These are phyloP conservation scores for Rhagoletis pomonella DNA, from an alignment of 1,140 invertebrate genomes.

Conservation along the genomic window DNA sequence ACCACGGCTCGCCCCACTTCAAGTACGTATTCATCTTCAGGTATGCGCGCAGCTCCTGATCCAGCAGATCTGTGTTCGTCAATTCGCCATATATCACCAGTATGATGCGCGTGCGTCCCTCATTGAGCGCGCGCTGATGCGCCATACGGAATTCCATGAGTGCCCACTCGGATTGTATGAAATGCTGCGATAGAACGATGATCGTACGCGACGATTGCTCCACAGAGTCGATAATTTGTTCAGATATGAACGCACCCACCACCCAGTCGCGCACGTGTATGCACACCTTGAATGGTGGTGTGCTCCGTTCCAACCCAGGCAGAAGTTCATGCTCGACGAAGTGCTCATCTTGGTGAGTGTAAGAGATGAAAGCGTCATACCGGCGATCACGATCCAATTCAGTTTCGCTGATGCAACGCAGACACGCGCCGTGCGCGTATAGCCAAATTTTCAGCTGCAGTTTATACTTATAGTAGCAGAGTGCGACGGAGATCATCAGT, in stretches of 20 bases:
- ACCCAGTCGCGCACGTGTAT: slow-evolving; percentile 38
- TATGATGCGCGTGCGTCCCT: not conserved
- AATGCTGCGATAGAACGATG: slow-evolving; percentile 3
- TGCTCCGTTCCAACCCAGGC: slow-evolving; percentile 20
- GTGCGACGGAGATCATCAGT: not conserved
- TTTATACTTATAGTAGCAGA: slow-evolving; percentile 38
- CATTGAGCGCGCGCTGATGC: not conserved
- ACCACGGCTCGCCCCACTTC: not conserved
- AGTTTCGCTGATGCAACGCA: slow-evolving; percentile 6
- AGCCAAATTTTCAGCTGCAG: slow-evolving; percentile 8
- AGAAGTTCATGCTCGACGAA: slow-evolving; percentile 1
- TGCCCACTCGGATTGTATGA: not conserved
- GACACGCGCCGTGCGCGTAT: not conserved
- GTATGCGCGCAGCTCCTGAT: slow-evolving; percentile 1
- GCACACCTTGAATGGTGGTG: not conserved
- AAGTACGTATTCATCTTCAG: slow-evolving; percentile 15
- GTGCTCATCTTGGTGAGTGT: slow-evolving; percentile 20
- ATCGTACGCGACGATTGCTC: slow-evolving; percentile 1
- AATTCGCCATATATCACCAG: slow-evolving; percentile 15
- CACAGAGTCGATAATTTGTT: slow-evolving; percentile 29
- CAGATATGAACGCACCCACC: slow-evolving; percentile 16
- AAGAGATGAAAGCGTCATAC: slow-evolving; percentile 41
- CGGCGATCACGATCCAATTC: slow-evolving; percentile 10
- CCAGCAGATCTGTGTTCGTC: not conserved
- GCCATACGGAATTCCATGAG: not conserved